These are phyloP conservation scores for Notocelia uddmanniana DNA, from an alignment of 2,888 invertebrate species.

Conservation along the genomic window DNA sequence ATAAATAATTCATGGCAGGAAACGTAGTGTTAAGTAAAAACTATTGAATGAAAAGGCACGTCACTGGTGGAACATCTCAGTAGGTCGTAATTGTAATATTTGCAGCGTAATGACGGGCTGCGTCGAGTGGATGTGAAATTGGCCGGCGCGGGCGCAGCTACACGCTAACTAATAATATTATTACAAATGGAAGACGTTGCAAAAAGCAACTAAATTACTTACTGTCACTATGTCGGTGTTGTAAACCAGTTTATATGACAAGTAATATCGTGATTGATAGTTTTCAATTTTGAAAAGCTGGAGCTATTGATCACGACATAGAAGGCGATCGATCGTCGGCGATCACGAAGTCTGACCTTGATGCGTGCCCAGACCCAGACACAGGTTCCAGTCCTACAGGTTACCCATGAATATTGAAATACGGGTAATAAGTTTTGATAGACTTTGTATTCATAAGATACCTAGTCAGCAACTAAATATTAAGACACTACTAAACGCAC, in stretches of 20 bases:
- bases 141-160: constrained; percentile 48
- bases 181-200: constrained; percentile 43
- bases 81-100: constrained; percentile 49
- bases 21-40: constrained; percentile 49
- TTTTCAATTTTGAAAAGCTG: constrained; percentile 26
- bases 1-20: constrained; percentile 50
- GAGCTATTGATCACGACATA: constrained; percentile 13
- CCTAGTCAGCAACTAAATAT: too few species aligned
- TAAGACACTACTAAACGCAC: too few species aligned
- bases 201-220: constrained; percentile 43
- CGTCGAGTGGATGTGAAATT: constrained; percentile 52
- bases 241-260: constrained; percentile 30
- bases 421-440: too few species aligned
- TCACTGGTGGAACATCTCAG: constrained; percentile 48
- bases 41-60: constrained; percentile 48
- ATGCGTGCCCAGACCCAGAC: background rate
- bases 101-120: constrained; percentile 48
- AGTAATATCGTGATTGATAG: constrained; percentile 41
- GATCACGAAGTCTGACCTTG: constrained; percentile 13
- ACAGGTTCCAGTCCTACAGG: constrained; percentile 7
- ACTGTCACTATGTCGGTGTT: constrained; percentile 39
- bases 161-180: constrained; percentile 46
- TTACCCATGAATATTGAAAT: constrained; percentile 1
- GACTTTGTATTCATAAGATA: too few species aligned
- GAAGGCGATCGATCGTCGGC: constrained; percentile 14